A percentile compares a stretch with the other conserved stretches of the same genome.
These are phyloP conservation scores for Diacarnus erythraeanus DNA, from an alignment of 37 sponge, comb jelly and placozoan genomes.

Conservation along the genomic window DNA sequence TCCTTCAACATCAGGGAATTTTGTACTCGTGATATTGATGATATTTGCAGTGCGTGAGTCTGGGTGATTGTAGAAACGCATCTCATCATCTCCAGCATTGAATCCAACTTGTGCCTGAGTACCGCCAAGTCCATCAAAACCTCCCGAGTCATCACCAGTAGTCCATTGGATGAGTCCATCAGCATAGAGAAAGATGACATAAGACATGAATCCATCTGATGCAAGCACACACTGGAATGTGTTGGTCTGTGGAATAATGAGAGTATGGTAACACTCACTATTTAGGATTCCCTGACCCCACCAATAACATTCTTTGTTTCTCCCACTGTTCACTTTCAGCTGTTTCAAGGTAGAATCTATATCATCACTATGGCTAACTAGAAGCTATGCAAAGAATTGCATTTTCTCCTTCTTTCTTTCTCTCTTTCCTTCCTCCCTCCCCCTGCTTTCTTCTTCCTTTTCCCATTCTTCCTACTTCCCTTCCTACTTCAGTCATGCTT, in stretches of 20 bases:
- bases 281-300: no score
- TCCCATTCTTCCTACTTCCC: no score
- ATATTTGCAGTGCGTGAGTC: slow-evolving; percentile 24
- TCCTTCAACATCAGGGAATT: background rate
- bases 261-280: background rate
- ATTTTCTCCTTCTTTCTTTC: no score
- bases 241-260: slow-evolving; percentile 27
- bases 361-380: no score
- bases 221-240: slow-evolving; percentile 55
- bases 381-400: no score
- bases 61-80: background rate
- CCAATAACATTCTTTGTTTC: no score
- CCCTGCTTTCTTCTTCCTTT: no score
- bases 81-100: slow-evolving; percentile 39
- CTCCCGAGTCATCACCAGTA: slow-evolving; percentile 40
- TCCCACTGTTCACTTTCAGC: no score
- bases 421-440: no score
- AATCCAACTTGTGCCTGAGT: slow-evolving; percentile 48
- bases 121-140: slow-evolving; percentile 23
- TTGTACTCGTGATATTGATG: slow-evolving; percentile 1
- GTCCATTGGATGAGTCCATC: slow-evolving; percentile 58
- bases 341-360: no score
- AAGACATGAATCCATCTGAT: slow-evolving; percentile 30
- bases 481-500: no score
- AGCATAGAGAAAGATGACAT: slow-evolving; percentile 56